phyloP scores from a whole-genome alignment of 2,888 invertebrate species.

The Rhyacophila evoluta region DNA sequence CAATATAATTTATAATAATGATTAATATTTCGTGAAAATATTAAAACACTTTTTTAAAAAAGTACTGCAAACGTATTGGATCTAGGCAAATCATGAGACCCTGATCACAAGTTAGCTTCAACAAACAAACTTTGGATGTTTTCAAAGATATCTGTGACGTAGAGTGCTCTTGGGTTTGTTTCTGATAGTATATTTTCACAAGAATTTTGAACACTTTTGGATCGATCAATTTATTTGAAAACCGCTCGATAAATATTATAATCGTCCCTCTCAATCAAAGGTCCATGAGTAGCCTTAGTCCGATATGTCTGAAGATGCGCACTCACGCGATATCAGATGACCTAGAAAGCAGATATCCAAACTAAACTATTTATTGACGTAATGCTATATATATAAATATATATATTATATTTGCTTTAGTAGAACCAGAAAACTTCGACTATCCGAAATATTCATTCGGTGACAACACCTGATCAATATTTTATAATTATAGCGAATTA shows the following conservation, averaged over 20 bases:
- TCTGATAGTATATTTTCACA: slow-evolving; percentile 29
- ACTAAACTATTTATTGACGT: slow-evolving; percentile 1
- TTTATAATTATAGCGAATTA: no score
- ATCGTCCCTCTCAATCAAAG: slow-evolving; percentile 50
- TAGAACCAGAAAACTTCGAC: background rate
- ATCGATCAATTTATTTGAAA: slow-evolving; percentile 28
- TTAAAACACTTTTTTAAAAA: slow-evolving; percentile 17
- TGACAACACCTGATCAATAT: background rate
- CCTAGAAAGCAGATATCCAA: background rate
- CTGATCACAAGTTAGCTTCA: slow-evolving; percentile 48
- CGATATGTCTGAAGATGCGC: slow-evolving; percentile 48
- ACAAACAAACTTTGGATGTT: slow-evolving; percentile 29
- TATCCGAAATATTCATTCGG: background rate
- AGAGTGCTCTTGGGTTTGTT: slow-evolving; percentile 23
- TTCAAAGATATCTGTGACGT: slow-evolving; percentile 28
- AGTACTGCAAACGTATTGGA: slow-evolving; percentile 50
- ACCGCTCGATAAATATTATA: slow-evolving; percentile 19
- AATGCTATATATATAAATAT: background rate
- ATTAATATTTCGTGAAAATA: slow-evolving; percentile 7
- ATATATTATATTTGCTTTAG: background rate
- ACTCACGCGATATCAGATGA: background rate
- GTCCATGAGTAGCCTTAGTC: slow-evolving; percentile 55
- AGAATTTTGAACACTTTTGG: slow-evolving; percentile 34
- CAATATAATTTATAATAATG: background rate
- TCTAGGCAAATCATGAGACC: slow-evolving; percentile 55